phyloP scores from a whole-genome alignment of 30 jellyfish, hydroid and myxozoan genomes.

The Morbakka virulenta region DNA sequence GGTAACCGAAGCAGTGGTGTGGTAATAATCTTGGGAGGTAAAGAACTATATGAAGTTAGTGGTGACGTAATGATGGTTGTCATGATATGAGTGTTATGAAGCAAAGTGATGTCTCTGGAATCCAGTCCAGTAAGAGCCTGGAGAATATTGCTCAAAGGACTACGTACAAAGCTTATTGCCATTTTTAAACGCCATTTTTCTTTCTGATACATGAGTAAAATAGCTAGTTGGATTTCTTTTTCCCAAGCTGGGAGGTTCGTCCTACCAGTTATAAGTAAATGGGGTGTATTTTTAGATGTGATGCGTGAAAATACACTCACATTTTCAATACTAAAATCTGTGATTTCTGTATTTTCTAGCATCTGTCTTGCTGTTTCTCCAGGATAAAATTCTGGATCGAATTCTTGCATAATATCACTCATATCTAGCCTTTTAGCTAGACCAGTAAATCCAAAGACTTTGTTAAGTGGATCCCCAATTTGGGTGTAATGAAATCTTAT shows the following conservation, averaged over 20 bases:
- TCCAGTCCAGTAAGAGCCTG: slow-evolving; percentile 97
- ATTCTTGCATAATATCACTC: slow-evolving; percentile 76
- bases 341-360: slow-evolving; percentile 90
- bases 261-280: slow-evolving; percentile 78
- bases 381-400: slow-evolving; percentile 81
- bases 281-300: slow-evolving; percentile 80
- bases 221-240: slow-evolving; percentile 68
- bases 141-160: slow-evolving; percentile 85
- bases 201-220: slow-evolving; percentile 59
- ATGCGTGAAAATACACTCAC: slow-evolving; percentile 90
- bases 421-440: slow-evolving; percentile 51
- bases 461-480: slow-evolving; percentile 64
- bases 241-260: slow-evolving; percentile 93
- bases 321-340: slow-evolving; percentile 49
- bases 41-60: slow-evolving; percentile 56
- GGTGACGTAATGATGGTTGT: slow-evolving; percentile 92
- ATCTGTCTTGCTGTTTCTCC: slow-evolving; percentile 57
- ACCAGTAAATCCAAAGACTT: slow-evolving; percentile 93
- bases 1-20: slow-evolving; percentile 95
- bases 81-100: slow-evolving; percentile 84
- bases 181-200: slow-evolving; percentile 81
- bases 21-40: slow-evolving; percentile 96
- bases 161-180: slow-evolving; percentile 75
- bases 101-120: slow-evolving; percentile 58
- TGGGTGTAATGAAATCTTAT: slow-evolving; percentile 82